A percentile compares a stretch with the other conserved stretches of the same genome.
phyloP scores from a whole-genome alignment of 2,888 invertebrate species.

The Ichneumoninae sp. region DNA sequence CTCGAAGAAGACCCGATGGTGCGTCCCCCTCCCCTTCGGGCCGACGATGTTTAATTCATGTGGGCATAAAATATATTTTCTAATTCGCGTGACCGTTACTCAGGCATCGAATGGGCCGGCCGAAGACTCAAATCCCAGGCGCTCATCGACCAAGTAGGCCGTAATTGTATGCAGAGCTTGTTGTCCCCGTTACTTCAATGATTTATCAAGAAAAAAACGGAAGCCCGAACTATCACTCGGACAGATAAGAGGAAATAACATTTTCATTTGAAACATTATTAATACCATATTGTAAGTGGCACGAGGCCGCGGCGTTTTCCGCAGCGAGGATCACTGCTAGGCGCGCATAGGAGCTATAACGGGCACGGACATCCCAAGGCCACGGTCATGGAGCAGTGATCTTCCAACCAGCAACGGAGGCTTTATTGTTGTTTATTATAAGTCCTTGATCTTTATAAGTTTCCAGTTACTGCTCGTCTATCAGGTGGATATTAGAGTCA shows the following conservation, averaged over 20 bases:
- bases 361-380: conserved; percentile 74
- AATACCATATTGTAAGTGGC: too few relatives aligned
- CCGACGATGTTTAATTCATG: conserved; percentile 82
- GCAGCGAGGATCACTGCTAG: conserved; percentile 68
- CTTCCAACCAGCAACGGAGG: conserved; percentile 60
- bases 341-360: conserved; percentile 48
- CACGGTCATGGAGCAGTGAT: conserved; percentile 76
- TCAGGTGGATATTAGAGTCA: background rate
- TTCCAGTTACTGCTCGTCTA: background rate
- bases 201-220: background rate
- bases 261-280: background rate
- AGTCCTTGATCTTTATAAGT: conserved; percentile 33
- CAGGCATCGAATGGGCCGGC: conserved; percentile 28
- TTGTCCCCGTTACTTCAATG: background rate
- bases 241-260: background rate
- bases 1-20: conserved; percentile 79
- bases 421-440: background rate
- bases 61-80: conserved; percentile 75
- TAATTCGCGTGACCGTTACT: conserved; percentile 70
- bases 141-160: background rate
- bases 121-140: background rate
- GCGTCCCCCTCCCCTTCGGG: background rate
- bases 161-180: background rate
- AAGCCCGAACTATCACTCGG: background rate
- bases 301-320: background rate